Percentiles rank a stretch among this genome's conserved stretches.
phyloP scores from a whole-genome alignment of 2,797 vertebrate genomes.

The Platyrinchus mystaceus region DNA sequence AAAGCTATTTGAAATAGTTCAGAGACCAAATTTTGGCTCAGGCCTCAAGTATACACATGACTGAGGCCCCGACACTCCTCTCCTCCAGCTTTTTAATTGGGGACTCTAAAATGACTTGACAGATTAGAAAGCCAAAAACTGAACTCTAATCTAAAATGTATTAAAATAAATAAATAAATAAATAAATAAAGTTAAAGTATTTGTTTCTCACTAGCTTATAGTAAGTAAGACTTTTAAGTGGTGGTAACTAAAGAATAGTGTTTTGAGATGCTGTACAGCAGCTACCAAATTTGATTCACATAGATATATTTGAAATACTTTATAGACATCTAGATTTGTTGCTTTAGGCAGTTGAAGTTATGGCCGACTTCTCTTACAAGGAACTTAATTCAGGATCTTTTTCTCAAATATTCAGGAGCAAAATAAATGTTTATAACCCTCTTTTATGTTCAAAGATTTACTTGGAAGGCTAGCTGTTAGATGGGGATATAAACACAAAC shows the following conservation, averaged over 20 bases:
- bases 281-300: neutral
- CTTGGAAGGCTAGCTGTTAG: neutral
- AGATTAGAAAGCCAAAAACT: neutral
- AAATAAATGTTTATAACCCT: neutral
- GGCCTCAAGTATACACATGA: neutral
- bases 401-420: neutral
- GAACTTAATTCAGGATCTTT: neutral
- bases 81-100: neutral
- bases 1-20: neutral
- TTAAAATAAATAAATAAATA: neutral
- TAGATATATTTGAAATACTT: neutral
- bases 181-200: neutral
- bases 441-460: neutral
- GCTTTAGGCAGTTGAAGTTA: neutral
- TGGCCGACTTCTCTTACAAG: neutral
- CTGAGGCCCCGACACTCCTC: accelerated
- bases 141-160: neutral
- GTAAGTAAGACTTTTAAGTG: neutral
- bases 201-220: neutral
- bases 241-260: neutral
- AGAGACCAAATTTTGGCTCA: neutral
- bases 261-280: neutral
- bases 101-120: neutral
- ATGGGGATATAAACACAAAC: neutral
- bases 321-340: neutral